Percentiles rank a stretch among this genome's conserved stretches.
Conservation (phyloP, 1,140 invertebrate species). For the Zaprionus lachaisei region DNA sequence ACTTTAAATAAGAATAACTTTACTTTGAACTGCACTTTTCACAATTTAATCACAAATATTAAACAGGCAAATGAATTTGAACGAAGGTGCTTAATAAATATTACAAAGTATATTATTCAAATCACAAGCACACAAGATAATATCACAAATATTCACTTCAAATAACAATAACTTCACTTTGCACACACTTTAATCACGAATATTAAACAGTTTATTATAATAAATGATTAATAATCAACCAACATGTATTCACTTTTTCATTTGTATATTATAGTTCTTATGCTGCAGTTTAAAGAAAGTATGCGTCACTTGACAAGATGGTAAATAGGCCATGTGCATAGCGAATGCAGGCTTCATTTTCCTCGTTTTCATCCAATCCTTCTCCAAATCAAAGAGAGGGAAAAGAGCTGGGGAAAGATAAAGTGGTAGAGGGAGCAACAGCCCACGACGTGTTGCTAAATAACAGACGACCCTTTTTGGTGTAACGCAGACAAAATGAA, state of each 20-base stretch:
- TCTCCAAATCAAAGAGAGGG: not conserved
- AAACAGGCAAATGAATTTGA: slow-evolving; percentile 45
- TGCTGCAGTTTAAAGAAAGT: no score
- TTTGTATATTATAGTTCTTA: no score
- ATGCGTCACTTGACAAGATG: not conserved
- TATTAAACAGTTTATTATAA: not conserved
- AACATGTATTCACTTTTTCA: no score
- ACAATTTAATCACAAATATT: no score
- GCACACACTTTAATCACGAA: not conserved
- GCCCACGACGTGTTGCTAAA: not conserved
- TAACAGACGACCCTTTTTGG: slow-evolving; percentile 8
- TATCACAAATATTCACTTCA: not conserved
- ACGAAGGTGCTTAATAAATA: slow-evolving; percentile 5
- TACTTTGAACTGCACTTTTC: not conserved
- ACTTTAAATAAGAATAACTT: not conserved
- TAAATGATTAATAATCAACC: no score
- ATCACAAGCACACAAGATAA: not conserved
- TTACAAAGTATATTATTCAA: not conserved
- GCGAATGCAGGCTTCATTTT: not conserved
- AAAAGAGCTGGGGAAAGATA: not conserved
- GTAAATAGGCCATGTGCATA: slow-evolving; percentile 5
- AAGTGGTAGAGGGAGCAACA: not conserved
- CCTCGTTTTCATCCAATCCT: not conserved
- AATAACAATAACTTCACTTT: not conserved
- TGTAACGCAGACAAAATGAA: slow-evolving; percentile 64